Conservation (phyloP, 1,140 invertebrate genomes). For the Zophobas atratus region DNA sequence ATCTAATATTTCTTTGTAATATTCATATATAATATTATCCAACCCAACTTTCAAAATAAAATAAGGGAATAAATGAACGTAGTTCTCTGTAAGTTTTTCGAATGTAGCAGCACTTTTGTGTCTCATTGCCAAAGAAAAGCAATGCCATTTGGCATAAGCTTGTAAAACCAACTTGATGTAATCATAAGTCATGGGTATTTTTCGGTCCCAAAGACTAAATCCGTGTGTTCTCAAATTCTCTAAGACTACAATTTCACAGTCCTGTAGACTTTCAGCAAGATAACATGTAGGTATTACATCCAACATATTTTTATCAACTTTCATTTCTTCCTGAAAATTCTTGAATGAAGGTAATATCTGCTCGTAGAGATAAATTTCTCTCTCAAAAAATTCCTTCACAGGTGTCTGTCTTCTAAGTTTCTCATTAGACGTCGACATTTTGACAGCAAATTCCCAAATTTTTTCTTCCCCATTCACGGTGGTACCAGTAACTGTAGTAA, state of each 20-base stretch:
- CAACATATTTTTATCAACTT: conserved; percentile 65
- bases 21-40: background rate
- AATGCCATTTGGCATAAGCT: conserved; percentile 16
- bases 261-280: background rate
- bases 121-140: conserved; percentile 13
- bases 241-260: conserved; percentile 10
- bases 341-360: conserved; percentile 58
- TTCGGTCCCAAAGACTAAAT: background rate
- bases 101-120: background rate
- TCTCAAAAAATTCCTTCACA: conserved; percentile 5
- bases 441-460: background rate
- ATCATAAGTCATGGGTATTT: background rate
- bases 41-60: background rate
- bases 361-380: conserved; percentile 57
- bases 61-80: conserved; percentile 1
- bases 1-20: background rate
- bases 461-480: background rate
- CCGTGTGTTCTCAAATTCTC: conserved; percentile 8
- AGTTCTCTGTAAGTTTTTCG: background rate
- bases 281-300: conserved; percentile 13
- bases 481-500: background rate
- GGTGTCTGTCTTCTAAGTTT: background rate
- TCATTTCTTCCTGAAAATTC: conserved; percentile 58
- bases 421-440: conserved; percentile 15
- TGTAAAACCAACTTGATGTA: conserved; percentile 14